Evolutionary conservation across 2,888 invertebrate species (phyloP).

Genomic region (Campoplex nolae): DNA sequence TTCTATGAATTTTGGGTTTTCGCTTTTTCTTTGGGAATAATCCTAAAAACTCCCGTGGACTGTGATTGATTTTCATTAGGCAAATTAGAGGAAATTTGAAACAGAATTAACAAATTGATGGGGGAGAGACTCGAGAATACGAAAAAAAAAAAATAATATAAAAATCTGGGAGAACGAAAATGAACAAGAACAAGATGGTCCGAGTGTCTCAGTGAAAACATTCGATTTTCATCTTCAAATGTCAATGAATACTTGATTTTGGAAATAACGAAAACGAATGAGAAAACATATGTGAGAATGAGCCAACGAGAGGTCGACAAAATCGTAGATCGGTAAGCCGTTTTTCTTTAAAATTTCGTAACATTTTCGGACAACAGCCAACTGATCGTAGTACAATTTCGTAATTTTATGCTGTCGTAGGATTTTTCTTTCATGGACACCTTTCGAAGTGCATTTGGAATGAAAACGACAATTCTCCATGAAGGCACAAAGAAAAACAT

Average conservation of each 20-base stretch:
- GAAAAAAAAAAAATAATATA: neutral
- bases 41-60: slow-evolving; percentile 45
- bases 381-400: slow-evolving; percentile 12
- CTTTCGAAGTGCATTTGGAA: slow-evolving; percentile 26
- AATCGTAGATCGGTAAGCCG: slow-evolving; percentile 25
- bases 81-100: slow-evolving; percentile 17
- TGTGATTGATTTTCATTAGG: slow-evolving; percentile 62
- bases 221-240: slow-evolving; percentile 39
- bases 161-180: slow-evolving; percentile 37
- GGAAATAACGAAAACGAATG: neutral
- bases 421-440: slow-evolving; percentile 13
- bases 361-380: neutral
- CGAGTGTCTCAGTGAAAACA: slow-evolving; percentile 64
- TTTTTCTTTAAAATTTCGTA: neutral
- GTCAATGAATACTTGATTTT: slow-evolving; percentile 28
- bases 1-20: slow-evolving; percentile 39
- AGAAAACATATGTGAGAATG: slow-evolving; percentile 24
- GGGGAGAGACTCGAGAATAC: neutral
- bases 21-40: slow-evolving; percentile 30
- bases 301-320: slow-evolving; percentile 37
- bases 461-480: slow-evolving; percentile 17
- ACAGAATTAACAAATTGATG: slow-evolving; percentile 3
- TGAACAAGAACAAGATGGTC: slow-evolving; percentile 82
- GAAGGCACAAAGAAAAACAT: slow-evolving; percentile 8
- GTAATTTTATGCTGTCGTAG: slow-evolving; percentile 26